These are phyloP conservation scores for Phyto melanocephala DNA, from an alignment of 2,888 invertebrate species.

Conservation along the genomic window DNA sequence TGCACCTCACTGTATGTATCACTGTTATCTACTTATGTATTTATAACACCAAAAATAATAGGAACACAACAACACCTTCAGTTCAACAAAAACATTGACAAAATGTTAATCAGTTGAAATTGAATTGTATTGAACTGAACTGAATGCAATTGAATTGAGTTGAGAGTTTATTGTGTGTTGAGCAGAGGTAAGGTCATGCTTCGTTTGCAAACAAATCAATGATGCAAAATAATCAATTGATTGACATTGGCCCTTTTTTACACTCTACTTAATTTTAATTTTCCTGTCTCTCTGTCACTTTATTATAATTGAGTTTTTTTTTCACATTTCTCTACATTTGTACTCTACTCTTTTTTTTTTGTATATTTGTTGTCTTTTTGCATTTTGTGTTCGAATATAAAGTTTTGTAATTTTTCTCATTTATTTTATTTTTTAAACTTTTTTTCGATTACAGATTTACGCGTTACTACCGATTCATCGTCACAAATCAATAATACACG, in stretches of 20 bases:
- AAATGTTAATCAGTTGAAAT: slow-evolving; percentile 46
- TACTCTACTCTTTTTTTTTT: neutral
- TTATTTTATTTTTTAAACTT: too few species aligned
- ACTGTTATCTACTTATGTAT: neutral
- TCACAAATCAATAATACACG: slow-evolving; percentile 54
- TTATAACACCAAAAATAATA: neutral
- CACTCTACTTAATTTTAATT: slow-evolving; percentile 38
- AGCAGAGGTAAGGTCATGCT: slow-evolving; percentile 31
- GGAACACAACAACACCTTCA: neutral
- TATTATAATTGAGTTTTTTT: neutral
- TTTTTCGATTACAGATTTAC: slow-evolving; percentile 69
- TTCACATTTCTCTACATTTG: neutral
- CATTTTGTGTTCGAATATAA: neutral
- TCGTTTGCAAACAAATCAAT: slow-evolving; percentile 28
- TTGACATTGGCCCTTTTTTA: slow-evolving; percentile 54
- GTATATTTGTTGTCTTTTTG: neutral
- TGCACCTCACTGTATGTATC: too few species aligned
- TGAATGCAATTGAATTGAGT: neutral
- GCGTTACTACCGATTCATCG: slow-evolving; percentile 74
- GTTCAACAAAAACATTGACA: slow-evolving; percentile 7
- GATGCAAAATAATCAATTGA: slow-evolving; percentile 54
- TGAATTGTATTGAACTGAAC: neutral
- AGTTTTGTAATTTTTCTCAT: neutral
- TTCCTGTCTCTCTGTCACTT: neutral
- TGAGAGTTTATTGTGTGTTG: neutral